Evolutionary conservation across 64 coral and sea anemone species (phyloP).

Genomic region (Actinia tenebrosa): DNA sequence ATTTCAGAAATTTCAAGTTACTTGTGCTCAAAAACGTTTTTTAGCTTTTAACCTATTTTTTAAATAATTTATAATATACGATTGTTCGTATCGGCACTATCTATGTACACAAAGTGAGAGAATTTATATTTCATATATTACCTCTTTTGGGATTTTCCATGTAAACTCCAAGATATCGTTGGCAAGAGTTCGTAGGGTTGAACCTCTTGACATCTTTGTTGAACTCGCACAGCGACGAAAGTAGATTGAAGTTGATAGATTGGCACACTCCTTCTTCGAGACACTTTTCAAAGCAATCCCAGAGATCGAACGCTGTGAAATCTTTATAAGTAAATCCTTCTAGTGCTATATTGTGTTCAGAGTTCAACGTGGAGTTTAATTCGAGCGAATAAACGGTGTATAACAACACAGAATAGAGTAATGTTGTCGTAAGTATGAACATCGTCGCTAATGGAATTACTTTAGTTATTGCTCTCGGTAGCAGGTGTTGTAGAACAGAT

Average conservation of each 20-base stretch:
- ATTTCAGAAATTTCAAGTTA: too few species aligned
- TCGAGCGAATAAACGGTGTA: not conserved
- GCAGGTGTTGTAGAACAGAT: too few species aligned
- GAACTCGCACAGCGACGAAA: constrained; percentile 7
- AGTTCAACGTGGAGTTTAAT: not conserved
- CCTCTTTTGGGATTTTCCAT: constrained; percentile 50
- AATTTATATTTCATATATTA: not conserved
- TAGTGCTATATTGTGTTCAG: not conserved
- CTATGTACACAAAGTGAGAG: too few species aligned
- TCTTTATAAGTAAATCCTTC: not conserved
- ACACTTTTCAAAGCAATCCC: constrained; percentile 31
- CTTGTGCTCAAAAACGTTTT: too few species aligned
- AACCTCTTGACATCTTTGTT: constrained; percentile 22
- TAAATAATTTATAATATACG: too few species aligned
- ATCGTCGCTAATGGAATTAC: not conserved
- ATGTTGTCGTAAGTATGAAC: not conserved
- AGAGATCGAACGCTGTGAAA: not conserved
- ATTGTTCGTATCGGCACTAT: too few species aligned
- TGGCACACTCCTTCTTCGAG: not conserved
- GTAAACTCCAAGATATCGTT: constrained; percentile 13
- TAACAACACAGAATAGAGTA: not conserved
- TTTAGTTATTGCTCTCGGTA: too few species aligned
- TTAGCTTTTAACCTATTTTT: too few species aligned
- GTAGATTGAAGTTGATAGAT: constrained; percentile 32
- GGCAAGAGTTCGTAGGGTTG: not conserved